Percentiles rank a stretch among this genome's conserved stretches.
These are phyloP conservation scores for Cirrhinus mrigala DNA, from an alignment of 2,797 vertebrate genomes.

Conservation along the genomic window DNA sequence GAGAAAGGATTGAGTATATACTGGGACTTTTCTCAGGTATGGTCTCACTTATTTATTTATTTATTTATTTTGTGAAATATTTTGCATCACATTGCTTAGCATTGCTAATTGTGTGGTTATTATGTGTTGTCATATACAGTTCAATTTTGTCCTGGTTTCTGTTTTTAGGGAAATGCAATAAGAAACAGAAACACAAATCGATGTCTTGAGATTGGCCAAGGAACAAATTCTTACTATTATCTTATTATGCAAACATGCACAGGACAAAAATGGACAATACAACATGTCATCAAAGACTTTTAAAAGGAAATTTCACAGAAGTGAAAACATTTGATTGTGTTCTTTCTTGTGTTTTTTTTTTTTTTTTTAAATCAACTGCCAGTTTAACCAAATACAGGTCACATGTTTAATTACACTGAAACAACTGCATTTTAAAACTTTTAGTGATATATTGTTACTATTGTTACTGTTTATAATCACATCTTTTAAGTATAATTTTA, in stretches of 20 bases:
- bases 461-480: too few species aligned
- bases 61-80: neutral
- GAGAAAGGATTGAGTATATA: slow-evolving; percentile 66
- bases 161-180: neutral
- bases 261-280: slow-evolving; percentile 74
- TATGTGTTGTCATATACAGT: neutral
- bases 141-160: neutral
- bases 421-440: neutral
- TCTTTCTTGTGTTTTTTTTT: too few species aligned
- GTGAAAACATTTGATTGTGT: neutral
- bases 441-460: neutral
- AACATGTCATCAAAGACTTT: slow-evolving; percentile 62
- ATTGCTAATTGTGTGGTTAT: neutral
- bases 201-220: neutral
- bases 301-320: slow-evolving; percentile 54
- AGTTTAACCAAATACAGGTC: too few species aligned
- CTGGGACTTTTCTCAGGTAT: slow-evolving; percentile 79
- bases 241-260: slow-evolving; percentile 73
- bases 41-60: neutral
- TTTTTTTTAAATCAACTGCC: too few species aligned
- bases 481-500: too few species aligned
- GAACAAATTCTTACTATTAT: neutral
- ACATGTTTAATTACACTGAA: neutral
- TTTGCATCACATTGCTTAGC: neutral
- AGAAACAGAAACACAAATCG: slow-evolving; percentile 25